Base-by-base conservation (phyloP, 1,140 invertebrate species). In the Pogonognathellus flavescens region DNA sequence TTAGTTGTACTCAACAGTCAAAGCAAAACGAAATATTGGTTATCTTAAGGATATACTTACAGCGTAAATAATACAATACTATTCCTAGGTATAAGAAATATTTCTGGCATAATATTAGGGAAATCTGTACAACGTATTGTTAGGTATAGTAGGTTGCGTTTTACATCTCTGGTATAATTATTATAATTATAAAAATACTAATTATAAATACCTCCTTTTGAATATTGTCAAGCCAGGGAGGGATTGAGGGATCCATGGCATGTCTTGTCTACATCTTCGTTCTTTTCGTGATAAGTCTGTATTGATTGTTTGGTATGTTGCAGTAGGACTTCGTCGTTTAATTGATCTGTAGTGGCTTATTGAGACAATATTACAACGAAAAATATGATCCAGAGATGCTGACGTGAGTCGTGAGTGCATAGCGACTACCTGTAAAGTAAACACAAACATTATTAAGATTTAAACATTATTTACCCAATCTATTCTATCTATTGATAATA, bases 371-470 rank as follows among this genome's bases (percentile, higher is more conserved):
- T 6, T 8, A 76, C 16, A 1, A 76, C 31, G 16, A 76, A 76
- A 13, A 49, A 50, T n/a, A 76, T 76, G 16, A 6, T 20, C 70
- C 70, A n/a, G 7, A 5, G 5, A 76, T 16, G 8, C 70, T n/a
- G n/a, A n/a, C n/a, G n/a, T n/a, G n/a, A n/a, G n/a, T n/a, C n/a
- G n/a, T n/a, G 16, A 31, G 25, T n/a, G 41, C 70, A 76, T 76
- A 50, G 25, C 70, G 14, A 76, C 16, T 18, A 76, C 70, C 70
- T 76, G 16, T 22, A 70, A n/a, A n/a, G n/a, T n/a, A n/a, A n/a
- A n/a, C n/a, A n/a, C n/a, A n/a, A n/a, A n/a, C n/a, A n/a, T n/a
- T n/a, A n/a, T n/a, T n/a, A n/a, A n/a, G n/a, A n/a, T n/a, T n/a
- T n/a, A n/a, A n/a, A n/a, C n/a, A n/a, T n/a, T n/a, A n/a, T n/a